phyloP scores from a whole-genome alignment of 2,797 vertebrate species.

The Margarornis squamiger region DNA sequence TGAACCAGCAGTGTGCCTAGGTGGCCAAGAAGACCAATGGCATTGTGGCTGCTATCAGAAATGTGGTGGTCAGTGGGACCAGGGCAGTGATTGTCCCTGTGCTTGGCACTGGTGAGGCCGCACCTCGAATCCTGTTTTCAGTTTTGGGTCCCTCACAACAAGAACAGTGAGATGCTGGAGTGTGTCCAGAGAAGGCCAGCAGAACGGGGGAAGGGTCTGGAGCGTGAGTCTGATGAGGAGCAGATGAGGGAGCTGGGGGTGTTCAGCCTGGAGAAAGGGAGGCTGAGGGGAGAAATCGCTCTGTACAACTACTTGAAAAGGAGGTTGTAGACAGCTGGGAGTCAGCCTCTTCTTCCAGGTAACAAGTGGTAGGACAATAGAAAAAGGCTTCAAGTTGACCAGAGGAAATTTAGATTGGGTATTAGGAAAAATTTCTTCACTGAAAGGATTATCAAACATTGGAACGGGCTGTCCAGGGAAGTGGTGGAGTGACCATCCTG shows the following conservation, averaged over 20 bases:
- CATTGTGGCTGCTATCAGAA: not conserved
- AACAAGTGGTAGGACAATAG: not conserved
- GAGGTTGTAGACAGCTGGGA: not conserved
- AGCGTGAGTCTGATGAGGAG: not conserved
- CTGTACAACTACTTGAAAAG: not conserved
- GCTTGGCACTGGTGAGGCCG: not conserved
- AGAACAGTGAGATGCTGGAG: not conserved
- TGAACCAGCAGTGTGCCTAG: accelerated
- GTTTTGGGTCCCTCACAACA: not conserved
- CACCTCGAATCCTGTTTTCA: accelerated
- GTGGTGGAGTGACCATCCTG: not conserved
- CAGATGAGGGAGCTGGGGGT: not conserved
- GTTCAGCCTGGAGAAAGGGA: not conserved
- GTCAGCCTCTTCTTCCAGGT: accelerated
- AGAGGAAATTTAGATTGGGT: not conserved
- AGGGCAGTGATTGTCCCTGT: not conserved
- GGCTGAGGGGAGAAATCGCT: accelerated
- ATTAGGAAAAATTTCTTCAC: not conserved
- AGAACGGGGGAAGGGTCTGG: not conserved
- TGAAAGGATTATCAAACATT: not conserved
- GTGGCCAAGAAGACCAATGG: not conserved
- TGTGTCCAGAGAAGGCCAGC: not conserved
- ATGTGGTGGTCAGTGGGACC: not conserved
- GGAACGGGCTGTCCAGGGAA: not conserved
- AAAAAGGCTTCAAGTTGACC: not conserved